These are phyloP conservation scores for Callyntrura sp. DNA, from an alignment of 2,888 invertebrate species.

Conservation along the genomic window DNA sequence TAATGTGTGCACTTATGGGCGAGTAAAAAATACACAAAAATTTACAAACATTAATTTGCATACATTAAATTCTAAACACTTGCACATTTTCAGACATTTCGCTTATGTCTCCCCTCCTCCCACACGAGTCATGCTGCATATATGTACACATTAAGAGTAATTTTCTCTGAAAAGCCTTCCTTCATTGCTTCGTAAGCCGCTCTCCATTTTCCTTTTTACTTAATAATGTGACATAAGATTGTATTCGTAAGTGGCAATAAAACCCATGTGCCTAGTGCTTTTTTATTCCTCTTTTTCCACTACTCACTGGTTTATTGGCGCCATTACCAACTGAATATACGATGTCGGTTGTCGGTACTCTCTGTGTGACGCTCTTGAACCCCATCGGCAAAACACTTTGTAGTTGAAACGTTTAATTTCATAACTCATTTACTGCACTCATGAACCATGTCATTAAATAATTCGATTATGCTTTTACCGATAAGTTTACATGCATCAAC, in stretches of 20 bases:
- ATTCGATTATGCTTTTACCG: slow-evolving; percentile 36
- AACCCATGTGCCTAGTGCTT: too few relatives aligned
- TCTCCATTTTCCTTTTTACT: too few relatives aligned
- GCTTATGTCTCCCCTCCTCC: too few relatives aligned
- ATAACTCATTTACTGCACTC: slow-evolving; percentile 68
- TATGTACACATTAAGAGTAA: too few relatives aligned
- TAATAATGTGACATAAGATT: too few relatives aligned
- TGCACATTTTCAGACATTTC: neutral
- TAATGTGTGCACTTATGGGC: neutral
- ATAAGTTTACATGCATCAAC: neutral
- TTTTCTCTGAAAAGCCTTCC: too few relatives aligned
- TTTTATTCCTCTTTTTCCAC: too few relatives aligned
- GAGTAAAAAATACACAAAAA: neutral
- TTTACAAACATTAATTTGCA: slow-evolving; percentile 21
- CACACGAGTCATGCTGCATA: too few relatives aligned
- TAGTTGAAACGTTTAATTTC: slow-evolving; percentile 69
- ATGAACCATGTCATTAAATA: slow-evolving; percentile 73
- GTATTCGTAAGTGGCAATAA: too few relatives aligned
- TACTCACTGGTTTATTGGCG: slow-evolving; percentile 58
- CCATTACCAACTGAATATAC: neutral
- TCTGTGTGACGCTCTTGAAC: slow-evolving; percentile 1
- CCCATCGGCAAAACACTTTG: slow-evolving; percentile 16
- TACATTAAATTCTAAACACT: slow-evolving; percentile 24
- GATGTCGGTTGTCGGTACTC: too few relatives aligned
- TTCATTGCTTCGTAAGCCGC: too few relatives aligned